Evolutionary conservation across 2,888 invertebrate genomes (phyloP).

Genomic region (Drosophila tanythrix): DNA sequence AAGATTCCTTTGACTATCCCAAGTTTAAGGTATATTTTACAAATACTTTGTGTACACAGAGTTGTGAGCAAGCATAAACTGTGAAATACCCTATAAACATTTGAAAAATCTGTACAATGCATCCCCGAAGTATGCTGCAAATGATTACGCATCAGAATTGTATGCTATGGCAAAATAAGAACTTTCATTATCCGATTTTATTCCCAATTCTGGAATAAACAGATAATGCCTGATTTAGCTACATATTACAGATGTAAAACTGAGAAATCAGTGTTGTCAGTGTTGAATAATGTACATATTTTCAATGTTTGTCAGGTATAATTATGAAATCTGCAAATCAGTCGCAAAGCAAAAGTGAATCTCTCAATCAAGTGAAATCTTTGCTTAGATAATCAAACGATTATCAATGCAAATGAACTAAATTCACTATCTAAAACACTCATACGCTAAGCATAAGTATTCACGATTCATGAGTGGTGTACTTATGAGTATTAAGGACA

Average conservation of each 20-base stretch:
- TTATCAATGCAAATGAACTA: neutral
- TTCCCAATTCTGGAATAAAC: neutral
- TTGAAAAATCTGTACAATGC: neutral
- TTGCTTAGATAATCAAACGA: neutral
- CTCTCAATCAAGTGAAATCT: neutral
- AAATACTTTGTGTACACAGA: neutral
- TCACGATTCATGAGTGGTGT: constrained; percentile 5
- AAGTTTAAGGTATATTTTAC: neutral
- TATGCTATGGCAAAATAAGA: neutral
- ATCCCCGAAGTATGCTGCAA: constrained; percentile 27
- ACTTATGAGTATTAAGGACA: constrained; percentile 66
- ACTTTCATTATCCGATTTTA: neutral
- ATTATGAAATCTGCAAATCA: neutral
- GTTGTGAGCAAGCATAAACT: neutral
- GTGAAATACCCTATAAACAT: constrained; percentile 4
- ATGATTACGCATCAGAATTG: neutral
- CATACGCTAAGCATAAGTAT: neutral
- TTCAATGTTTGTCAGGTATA: neutral
- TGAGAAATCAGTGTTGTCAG: neutral
- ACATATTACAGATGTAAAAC: neutral
- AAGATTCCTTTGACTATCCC: neutral
- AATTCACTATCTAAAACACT: neutral
- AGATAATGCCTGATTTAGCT: neutral
- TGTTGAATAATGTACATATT: neutral
- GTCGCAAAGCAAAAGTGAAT: constrained; percentile 11